These are phyloP conservation scores for Sakesphorus luctuosus DNA, from an alignment of 2,113 vertebrate genomes.

Conservation along the genomic window DNA sequence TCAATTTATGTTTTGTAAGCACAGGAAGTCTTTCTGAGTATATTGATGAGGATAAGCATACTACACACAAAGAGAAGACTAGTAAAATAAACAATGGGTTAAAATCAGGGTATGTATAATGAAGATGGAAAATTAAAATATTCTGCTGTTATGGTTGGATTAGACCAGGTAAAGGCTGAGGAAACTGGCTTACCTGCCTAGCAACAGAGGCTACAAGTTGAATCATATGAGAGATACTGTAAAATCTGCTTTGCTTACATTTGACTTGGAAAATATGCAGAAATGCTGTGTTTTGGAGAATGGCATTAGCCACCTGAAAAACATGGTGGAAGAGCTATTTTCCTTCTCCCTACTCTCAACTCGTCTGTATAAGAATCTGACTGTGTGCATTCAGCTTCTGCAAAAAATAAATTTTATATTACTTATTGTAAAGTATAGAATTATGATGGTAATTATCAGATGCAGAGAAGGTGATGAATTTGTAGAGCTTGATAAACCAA, in stretches of 20 bases:
- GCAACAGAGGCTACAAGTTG: neutral
- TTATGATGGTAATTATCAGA: neutral
- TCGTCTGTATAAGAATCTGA: neutral
- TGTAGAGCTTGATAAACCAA: neutral
- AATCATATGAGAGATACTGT: neutral
- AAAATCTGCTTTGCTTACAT: neutral
- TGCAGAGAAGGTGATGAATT: neutral
- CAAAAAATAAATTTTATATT: neutral
- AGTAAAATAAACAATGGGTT: neutral
- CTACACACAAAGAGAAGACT: conserved; percentile 18
- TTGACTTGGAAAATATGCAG: conserved; percentile 14
- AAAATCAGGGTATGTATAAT: conserved; percentile 6
- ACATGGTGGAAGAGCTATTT: neutral
- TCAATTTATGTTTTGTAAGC: conserved; percentile 34
- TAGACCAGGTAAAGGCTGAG: neutral
- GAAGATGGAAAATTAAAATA: neutral
- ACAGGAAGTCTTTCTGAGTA: conserved; percentile 13
- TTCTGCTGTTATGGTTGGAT: neutral
- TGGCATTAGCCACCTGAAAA: neutral
- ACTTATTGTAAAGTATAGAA: neutral
- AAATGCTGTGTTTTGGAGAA: neutral
- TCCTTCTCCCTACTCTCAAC: neutral
- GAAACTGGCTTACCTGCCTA: neutral
- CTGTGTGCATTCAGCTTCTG: neutral
- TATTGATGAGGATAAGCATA: neutral